A percentile compares a stretch with the other conserved stretches of the same genome.
phyloP scores from a whole-genome alignment of 2,797 vertebrate genomes.

The Poecilia wingei region DNA sequence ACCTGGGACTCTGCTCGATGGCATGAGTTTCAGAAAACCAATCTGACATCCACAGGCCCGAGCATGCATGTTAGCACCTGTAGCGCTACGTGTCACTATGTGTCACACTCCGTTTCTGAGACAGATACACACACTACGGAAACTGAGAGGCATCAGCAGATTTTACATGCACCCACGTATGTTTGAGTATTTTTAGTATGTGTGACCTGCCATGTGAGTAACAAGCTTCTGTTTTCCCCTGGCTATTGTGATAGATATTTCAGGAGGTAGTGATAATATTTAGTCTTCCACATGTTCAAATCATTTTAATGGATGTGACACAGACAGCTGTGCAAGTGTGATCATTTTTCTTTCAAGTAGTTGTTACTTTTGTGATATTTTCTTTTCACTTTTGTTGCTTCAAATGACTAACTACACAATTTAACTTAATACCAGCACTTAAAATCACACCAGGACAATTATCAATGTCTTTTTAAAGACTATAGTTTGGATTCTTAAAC shows the following conservation, averaged over 20 bases:
- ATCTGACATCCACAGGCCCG: slow-evolving; percentile 32
- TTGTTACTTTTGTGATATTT: not conserved
- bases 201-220: not conserved
- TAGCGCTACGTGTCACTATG: slow-evolving; percentile 29
- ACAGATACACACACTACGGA: not conserved
- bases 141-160: not conserved
- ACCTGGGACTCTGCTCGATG: slow-evolving; percentile 55
- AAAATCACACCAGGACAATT: not conserved
- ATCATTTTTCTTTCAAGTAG: not conserved
- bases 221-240: not conserved
- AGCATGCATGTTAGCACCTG: slow-evolving; percentile 30
- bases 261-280: not conserved
- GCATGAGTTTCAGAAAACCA: slow-evolving; percentile 33
- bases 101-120: slow-evolving; percentile 39
- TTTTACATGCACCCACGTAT: not conserved
- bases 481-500: not conserved
- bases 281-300: not conserved
- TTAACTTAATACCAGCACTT: not conserved
- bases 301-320: not conserved
- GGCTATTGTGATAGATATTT: not conserved
- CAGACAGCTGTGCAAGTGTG: not conserved
- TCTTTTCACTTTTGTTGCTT: not conserved
- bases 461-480: not conserved
- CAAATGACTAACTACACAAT: not conserved
- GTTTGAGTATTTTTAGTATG: not conserved